Base-by-base conservation (phyloP, 2,888 invertebrate species). In the Dyspetes luteomarginatus region DNA sequence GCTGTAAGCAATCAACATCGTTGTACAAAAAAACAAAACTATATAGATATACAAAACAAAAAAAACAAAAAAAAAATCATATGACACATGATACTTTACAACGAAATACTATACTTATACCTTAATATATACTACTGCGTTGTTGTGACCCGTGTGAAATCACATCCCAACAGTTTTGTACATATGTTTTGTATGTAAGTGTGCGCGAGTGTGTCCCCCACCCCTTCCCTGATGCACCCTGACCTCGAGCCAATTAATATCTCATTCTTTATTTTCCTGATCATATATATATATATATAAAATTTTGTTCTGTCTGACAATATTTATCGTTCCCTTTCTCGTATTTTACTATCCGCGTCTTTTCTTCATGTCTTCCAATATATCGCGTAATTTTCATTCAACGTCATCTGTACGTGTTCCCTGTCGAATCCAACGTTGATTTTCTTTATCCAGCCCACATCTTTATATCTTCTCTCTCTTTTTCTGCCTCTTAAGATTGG, bases 121-220 rank as follows among this genome's bases (percentile, higher is more conserved):
- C 17, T 15, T 45, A 45, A 36, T 73, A 75, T 75, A 81, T 78
- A 74, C 56, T 82, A 88, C 86, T 93, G 95, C 96, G 95, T 94
- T 96, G 95, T 96, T 96, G 96, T 96, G 96, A 96, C 96, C 96
- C 95, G 94, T 95, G 95, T 94, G 92, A 91, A 93, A 93, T 93
- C 93, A 93, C 93, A 91, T 92, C 93, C 93, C 93, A 90, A 90
- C 88, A 91, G 87, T 91, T 92, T 91, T 91, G 89, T 91, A 91
- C 89, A 90, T 90, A 91, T 90, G 89, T 91, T 91, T 90, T 92
- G 89, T 91, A 90, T 89, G 91, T 91, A 91, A 88, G 90, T 92
- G 89, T 92, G 91, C 89, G 91, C 90, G 92, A 91, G 88, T 90
- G 91, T 91, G 88, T 91, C 90, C 88, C 91, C 88, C 88, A 89